Evolutionary conservation across 2,113 vertebrate species (phyloP), one percentile per base, ranked within the genome.

Genomic region (Chaenogobius annularis): DNA sequence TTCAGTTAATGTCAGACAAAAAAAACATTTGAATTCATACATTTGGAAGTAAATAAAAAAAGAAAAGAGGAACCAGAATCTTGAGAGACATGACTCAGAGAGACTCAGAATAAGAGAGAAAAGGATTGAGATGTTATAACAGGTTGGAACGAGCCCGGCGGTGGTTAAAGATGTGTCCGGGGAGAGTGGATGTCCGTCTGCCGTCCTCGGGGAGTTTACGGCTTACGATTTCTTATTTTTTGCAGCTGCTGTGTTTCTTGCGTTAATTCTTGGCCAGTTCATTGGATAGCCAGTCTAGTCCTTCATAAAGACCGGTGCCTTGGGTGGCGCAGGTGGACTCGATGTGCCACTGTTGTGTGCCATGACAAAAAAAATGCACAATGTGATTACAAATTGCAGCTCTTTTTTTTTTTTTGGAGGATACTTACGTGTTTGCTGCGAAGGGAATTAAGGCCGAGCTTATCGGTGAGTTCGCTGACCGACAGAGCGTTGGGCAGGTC

Each of bases 401-500:
- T 31, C 26, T 31, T 1, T 31, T 31, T 31, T 31, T 31, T 31
- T 47, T 2, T 48, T 10, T 62, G 7, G 37, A 55, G 50, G 14
- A 11, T 40, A 82, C 95, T 94, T 77, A 96, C 96, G 52, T 87
- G 93, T 90, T 91, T 93, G 91, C 90, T 94, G 77, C 94, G 94
- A 70, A 95, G 90, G 20, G 78, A 68, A 7, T 93, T 92, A 11
- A 97, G 90, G 26, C 93, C 94, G 37, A 98, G 94, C 88, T 94
- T 95, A 46, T 97, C 96, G 3, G 94, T 94, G 83, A 98, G 92
- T 63, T 97, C 96, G 0, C 91, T 93, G 83, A 96, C 93, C 0
- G 94, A 76, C 91, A 97, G 93, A 86, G 96, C 96, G 0, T 97
- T 97, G 67, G 96, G 96, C 86, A 98, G 94, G 86, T 98, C 96